These are phyloP conservation scores for Sphaeridia pumilis DNA, from an alignment of 2,888 invertebrate species.

Conservation along the genomic window DNA sequence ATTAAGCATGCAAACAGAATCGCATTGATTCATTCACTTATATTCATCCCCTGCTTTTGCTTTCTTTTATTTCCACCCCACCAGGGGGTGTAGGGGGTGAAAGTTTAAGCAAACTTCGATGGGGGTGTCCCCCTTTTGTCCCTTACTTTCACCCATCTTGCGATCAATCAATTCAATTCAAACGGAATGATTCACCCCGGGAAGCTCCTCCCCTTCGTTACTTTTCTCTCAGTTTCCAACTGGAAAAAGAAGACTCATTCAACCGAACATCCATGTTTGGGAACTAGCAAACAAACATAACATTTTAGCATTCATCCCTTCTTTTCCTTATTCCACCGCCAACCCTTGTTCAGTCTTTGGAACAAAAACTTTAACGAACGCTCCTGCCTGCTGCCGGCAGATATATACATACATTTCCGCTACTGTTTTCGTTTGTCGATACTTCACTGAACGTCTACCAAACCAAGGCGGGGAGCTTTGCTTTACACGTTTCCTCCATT, in stretches of 20 bases:
- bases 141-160: not conserved
- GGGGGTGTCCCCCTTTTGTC: not conserved
- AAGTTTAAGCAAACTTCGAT: not conserved
- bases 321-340: not conserved
- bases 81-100: not conserved
- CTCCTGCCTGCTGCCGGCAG: constrained; percentile 1
- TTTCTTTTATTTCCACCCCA: too few relatives aligned
- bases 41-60: too few relatives aligned
- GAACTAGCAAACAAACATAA: too few relatives aligned
- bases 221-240: not conserved
- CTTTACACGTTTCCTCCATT: too few relatives aligned
- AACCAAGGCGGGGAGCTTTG: too few relatives aligned
- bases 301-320: too few relatives aligned
- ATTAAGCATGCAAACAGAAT: not conserved
- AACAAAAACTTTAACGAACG: constrained; percentile 9
- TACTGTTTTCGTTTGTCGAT: too few relatives aligned
- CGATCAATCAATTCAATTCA: not conserved
- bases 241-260: too few relatives aligned
- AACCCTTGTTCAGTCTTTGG: constrained; percentile 5
- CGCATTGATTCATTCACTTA: too few relatives aligned
- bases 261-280: too few relatives aligned
- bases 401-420: too few relatives aligned
- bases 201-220: not conserved
- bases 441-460: too few relatives aligned
- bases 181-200: not conserved